Evolutionary conservation across 2,888 invertebrate genomes (phyloP).

Genomic region (Agrotis clavis): DNA sequence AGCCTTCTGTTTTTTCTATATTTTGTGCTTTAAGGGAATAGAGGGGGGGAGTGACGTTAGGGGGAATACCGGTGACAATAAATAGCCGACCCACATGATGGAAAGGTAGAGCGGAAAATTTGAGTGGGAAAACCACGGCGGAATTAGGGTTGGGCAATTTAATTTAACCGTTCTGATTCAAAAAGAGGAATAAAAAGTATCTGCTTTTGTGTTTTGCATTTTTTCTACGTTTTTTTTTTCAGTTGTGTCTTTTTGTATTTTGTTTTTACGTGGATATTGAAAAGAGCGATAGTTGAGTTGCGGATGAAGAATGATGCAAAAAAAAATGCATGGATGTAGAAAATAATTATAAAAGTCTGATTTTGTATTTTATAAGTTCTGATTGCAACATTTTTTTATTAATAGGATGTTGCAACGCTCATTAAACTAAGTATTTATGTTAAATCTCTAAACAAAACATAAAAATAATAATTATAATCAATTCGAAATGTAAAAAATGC

Average conservation of each 20-base stretch:
- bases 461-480: no score
- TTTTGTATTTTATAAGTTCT: no score
- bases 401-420: neutral
- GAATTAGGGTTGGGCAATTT: constrained; percentile 61
- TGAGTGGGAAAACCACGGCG: constrained; percentile 61
- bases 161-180: constrained; percentile 2
- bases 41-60: constrained; percentile 20
- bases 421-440: neutral
- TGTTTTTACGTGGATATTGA: neutral
- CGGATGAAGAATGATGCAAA: neutral
- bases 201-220: constrained; percentile 18
- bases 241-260: neutral
- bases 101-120: constrained; percentile 74
- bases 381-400: neutral
- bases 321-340: no score
- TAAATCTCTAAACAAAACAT: no score
- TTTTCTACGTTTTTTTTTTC: neutral
- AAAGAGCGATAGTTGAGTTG: no score
- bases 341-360: no score
- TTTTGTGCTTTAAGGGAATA: constrained; percentile 6
- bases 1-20: constrained; percentile 34
- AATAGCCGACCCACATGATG: constrained; percentile 68
- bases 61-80: constrained; percentile 52
- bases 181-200: constrained; percentile 13
- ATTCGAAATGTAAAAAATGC: no score